These are phyloP conservation scores for Hyla sarda DNA, from an alignment of 2,113 vertebrate species.

Conservation along the genomic window DNA sequence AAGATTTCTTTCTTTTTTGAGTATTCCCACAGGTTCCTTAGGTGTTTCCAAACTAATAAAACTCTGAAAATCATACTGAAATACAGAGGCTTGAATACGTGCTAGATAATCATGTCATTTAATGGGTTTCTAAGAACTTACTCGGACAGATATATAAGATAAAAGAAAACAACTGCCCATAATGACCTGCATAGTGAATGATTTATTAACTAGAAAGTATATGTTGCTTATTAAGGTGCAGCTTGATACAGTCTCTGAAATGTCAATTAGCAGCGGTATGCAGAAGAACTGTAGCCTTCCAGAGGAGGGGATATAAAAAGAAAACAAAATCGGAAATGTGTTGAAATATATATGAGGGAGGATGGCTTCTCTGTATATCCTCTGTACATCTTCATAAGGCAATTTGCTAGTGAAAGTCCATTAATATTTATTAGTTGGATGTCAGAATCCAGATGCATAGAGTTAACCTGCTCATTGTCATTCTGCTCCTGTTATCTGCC, in stretches of 20 bases:
- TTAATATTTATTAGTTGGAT: neutral
- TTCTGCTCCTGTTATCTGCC: neutral
- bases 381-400: neutral
- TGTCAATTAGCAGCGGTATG: slow-evolving; percentile 2
- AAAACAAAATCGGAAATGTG: neutral
- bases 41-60: too few relatives aligned
- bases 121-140: slow-evolving; percentile 6
- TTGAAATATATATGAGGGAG: slow-evolving; percentile 21
- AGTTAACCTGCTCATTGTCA: neutral
- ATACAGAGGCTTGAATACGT: neutral
- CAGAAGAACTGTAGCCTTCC: neutral
- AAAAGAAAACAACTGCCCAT: slow-evolving; percentile 33
- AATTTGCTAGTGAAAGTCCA: neutral
- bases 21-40: too few relatives aligned
- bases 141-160: slow-evolving; percentile 27
- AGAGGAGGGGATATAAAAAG: neutral
- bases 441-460: neutral
- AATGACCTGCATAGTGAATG: slow-evolving; percentile 34
- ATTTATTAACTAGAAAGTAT: slow-evolving; percentile 51
- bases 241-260: slow-evolving; percentile 17
- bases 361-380: neutral
- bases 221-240: slow-evolving; percentile 17
- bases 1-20: too few relatives aligned
- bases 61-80: neutral
- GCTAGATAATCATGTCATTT: slow-evolving; percentile 1